Conservation (phyloP, 2,888 invertebrate species). For the Steinernema scapterisci region DNA sequence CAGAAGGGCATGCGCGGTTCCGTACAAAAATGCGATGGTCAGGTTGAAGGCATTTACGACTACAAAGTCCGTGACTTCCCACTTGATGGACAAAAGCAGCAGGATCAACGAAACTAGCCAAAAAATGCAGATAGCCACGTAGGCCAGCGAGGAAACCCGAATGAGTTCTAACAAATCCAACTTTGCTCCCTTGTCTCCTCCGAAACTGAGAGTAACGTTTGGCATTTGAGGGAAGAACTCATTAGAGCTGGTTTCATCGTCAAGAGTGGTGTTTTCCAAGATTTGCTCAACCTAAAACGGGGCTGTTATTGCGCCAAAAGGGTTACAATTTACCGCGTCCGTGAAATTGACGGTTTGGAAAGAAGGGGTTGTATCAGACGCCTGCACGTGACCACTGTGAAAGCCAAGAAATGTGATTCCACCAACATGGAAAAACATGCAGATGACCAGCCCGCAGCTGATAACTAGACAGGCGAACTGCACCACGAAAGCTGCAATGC, state of each 20-base stretch:
- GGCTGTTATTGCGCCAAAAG: not conserved
- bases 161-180: constrained; percentile 57
- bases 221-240: not conserved
- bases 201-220: constrained; percentile 7
- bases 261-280: not conserved
- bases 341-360: not conserved
- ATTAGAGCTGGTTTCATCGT: not conserved
- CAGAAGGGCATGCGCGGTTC: constrained; percentile 52
- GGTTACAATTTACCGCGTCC: not conserved
- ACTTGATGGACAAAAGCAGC: constrained; percentile 54
- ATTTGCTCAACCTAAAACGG: not conserved
- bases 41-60: constrained; percentile 53
- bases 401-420: constrained; percentile 6
- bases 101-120: constrained; percentile 57
- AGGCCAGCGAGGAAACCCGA: constrained; percentile 59
- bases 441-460: constrained; percentile 20
- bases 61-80: constrained; percentile 55
- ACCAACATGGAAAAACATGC: constrained; percentile 22
- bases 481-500: constrained; percentile 11
- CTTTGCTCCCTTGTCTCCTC: not conserved
- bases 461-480: constrained; percentile 18
- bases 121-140: constrained; percentile 45
- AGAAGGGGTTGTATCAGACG: not conserved
- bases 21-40: constrained; percentile 49
- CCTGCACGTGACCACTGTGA: not conserved